Evolutionary conservation across 2,797 vertebrate species (phyloP).

Genomic region (Sebastes trivittatus): DNA sequence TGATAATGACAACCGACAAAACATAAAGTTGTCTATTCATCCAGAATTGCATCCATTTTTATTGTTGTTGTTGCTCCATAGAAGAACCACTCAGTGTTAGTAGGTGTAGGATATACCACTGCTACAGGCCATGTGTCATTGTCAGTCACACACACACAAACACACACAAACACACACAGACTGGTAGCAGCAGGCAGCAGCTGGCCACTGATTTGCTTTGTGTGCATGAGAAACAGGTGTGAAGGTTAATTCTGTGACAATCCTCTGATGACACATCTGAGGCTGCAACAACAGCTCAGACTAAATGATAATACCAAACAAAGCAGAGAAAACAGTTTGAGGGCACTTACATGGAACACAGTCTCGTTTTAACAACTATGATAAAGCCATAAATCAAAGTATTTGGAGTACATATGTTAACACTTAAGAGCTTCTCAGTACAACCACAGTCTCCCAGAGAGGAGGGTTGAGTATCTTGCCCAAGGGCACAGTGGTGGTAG

Average conservation of each 20-base stretch:
- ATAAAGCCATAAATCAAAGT: background rate
- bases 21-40: background rate
- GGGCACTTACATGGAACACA: background rate
- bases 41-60: background rate
- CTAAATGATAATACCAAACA: constrained; percentile 21
- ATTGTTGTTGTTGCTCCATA: background rate
- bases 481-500: constrained; percentile 21
- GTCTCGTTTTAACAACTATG: background rate
- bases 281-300: constrained; percentile 21
- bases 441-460: background rate
- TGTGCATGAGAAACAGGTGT: constrained; percentile 48
- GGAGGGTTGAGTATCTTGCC: constrained; percentile 11
- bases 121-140: constrained; percentile 34
- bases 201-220: constrained; percentile 39
- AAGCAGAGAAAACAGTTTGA: constrained; percentile 13
- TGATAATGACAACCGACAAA: background rate
- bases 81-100: background rate
- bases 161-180: constrained; percentile 12
- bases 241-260: constrained; percentile 51
- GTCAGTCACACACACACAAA: constrained; percentile 19
- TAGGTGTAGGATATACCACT: background rate
- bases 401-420: background rate
- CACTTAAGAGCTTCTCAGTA: background rate
- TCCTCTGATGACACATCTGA: constrained; percentile 49
- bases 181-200: constrained; percentile 32